A percentile compares a stretch with the other conserved stretches of the same genome.
Conservation (phyloP, 2,113 vertebrate genomes). For the Zosterops borbonicus region DNA sequence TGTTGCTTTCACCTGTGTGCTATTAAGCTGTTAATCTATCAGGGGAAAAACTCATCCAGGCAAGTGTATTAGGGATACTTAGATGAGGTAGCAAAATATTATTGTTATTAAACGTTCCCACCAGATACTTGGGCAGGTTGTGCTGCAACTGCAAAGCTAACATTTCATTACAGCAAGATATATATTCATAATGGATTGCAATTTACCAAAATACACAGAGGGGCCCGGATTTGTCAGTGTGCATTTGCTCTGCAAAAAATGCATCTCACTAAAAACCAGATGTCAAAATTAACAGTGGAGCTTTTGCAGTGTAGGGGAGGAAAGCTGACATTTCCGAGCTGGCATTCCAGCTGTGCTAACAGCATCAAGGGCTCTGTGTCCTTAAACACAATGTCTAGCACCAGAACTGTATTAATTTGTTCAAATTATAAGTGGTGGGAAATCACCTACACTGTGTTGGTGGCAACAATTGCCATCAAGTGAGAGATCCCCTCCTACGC, state of each 20-base stretch:
- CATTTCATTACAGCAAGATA: conserved; percentile 61
- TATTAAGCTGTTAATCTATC: conserved; percentile 30
- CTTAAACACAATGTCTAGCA: conserved; percentile 14
- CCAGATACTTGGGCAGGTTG: conserved; percentile 49
- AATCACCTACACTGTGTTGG: not conserved
- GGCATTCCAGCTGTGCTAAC: conserved; percentile 47
- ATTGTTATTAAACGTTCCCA: conserved; percentile 56
- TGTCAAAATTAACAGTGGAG: conserved; percentile 57
- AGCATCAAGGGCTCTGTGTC: conserved; percentile 38
- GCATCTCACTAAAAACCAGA: conserved; percentile 55
- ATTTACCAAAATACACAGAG: conserved; percentile 66
- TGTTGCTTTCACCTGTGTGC: conserved; percentile 4
- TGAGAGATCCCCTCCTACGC: not conserved
- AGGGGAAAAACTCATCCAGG: not conserved
- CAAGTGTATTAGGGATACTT: not conserved
- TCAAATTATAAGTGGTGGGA: not conserved
- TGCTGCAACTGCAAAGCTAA: conserved; percentile 25
- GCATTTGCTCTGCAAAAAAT: conserved; percentile 59
- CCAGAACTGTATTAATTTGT: conserved; percentile 14
- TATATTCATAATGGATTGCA: conserved; percentile 61
- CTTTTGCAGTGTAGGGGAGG: not conserved
- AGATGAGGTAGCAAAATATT: conserved; percentile 55
- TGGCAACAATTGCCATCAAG: not conserved
- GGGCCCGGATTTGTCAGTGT: conserved; percentile 50
- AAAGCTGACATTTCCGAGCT: conserved; percentile 43